Evolutionary conservation across 2,797 vertebrate species (phyloP).

Genomic region (Fistularia commersonii): DNA sequence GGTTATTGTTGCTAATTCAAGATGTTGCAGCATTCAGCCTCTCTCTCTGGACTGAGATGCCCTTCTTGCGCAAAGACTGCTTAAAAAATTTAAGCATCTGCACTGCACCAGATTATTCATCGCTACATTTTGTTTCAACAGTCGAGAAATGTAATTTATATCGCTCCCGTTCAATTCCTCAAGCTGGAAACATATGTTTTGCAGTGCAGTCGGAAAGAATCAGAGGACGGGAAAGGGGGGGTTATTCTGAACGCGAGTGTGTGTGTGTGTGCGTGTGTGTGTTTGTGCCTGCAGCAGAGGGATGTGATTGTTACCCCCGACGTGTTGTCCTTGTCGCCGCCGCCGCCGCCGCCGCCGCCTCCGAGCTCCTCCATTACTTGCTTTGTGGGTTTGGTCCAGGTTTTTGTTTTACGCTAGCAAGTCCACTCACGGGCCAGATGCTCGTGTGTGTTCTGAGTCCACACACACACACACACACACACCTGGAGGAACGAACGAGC

Average conservation of each 20-base stretch:
- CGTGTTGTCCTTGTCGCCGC: conserved; percentile 51
- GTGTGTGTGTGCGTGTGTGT: too few relatives aligned
- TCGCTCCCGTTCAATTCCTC: conserved; percentile 56
- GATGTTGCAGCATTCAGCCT: conserved; percentile 56
- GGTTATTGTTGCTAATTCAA: conserved; percentile 69
- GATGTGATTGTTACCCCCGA: conserved; percentile 44
- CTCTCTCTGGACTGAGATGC: conserved; percentile 43
- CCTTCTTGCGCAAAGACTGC: conserved; percentile 62
- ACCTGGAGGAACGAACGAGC: conserved; percentile 57
- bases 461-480: conserved; percentile 57
- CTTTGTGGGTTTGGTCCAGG: conserved; percentile 50
- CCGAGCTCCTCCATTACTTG: conserved; percentile 50
- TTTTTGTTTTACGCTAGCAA: conserved; percentile 63
- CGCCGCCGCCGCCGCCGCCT: too few relatives aligned
- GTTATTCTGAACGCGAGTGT: conserved; percentile 35
- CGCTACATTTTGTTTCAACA: conserved; percentile 54
- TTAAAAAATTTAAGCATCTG: conserved; percentile 74
- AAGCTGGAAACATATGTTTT: conserved; percentile 51
- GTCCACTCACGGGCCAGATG: conserved; percentile 61
- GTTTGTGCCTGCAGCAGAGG: conserved; percentile 32
- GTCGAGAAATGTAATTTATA: conserved; percentile 67
- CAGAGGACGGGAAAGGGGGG: conserved; percentile 19
- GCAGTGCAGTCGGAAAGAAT: conserved; percentile 40
- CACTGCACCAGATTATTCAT: conserved; percentile 74
- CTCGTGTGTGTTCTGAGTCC: conserved; percentile 52